These are phyloP conservation scores for Colostygia pectinataria DNA, from an alignment of 2,888 invertebrate genomes.

Conservation along the genomic window DNA sequence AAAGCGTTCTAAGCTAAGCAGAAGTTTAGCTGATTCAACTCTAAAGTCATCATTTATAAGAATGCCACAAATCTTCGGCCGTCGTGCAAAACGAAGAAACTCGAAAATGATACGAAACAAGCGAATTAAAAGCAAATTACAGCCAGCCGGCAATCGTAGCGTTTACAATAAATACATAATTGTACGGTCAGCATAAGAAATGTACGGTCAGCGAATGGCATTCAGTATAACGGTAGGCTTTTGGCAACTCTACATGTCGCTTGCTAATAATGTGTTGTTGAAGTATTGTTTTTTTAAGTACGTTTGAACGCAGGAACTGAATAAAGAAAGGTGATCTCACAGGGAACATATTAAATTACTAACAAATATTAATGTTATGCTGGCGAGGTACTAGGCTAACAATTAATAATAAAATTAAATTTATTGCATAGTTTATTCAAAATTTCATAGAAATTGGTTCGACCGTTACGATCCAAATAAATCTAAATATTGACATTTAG, in stretches of 20 bases:
- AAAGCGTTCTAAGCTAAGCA: no score
- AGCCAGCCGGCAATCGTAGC: conserved; percentile 78
- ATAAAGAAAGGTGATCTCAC: no score
- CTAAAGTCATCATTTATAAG: conserved; percentile 36
- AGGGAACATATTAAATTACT: no score
- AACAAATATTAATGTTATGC: no score
- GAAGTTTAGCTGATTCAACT: conserved; percentile 5
- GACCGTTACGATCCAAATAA: no score
- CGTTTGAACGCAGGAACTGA: no score
- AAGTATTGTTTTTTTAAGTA: conserved; percentile 10
- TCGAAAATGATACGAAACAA: conserved; percentile 80
- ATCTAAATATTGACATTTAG: no score
- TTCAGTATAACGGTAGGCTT: conserved; percentile 30
- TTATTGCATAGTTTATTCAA: no score
- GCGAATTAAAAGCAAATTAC: conserved; percentile 82
- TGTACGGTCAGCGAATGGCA: conserved; percentile 21
- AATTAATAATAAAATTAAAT: no score
- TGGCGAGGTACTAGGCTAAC: no score
- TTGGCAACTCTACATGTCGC: conserved; percentile 43
- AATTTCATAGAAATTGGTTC: no score
- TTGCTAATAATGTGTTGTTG: conserved; percentile 43
- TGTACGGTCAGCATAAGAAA: conserved; percentile 74
- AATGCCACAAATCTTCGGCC: conserved; percentile 60
- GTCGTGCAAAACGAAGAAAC: conserved; percentile 71
- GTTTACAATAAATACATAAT: conserved; percentile 84